Evolutionary conservation across 2,797 vertebrate genomes (phyloP).

Genomic region (Morus bassanus): DNA sequence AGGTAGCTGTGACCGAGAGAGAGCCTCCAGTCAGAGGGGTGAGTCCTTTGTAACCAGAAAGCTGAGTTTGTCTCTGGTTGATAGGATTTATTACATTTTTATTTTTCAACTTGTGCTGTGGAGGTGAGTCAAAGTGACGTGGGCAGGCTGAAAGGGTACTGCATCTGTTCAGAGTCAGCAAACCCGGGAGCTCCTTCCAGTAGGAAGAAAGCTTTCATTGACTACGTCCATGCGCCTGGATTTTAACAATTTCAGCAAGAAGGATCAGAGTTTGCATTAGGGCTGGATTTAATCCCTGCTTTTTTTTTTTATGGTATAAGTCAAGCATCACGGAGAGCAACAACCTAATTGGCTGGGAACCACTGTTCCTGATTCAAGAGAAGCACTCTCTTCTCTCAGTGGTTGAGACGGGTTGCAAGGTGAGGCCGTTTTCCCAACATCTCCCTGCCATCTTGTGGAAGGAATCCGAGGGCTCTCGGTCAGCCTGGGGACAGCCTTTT

Average conservation of each 20-base stretch:
- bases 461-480: background rate
- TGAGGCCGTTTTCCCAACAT: background rate
- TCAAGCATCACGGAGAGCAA: background rate
- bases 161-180: background rate
- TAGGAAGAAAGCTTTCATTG: background rate
- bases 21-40: background rate
- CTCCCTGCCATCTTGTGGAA: background rate
- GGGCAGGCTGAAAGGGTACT: background rate
- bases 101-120: background rate
- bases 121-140: background rate
- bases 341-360: background rate
- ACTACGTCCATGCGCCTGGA: background rate
- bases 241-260: background rate
- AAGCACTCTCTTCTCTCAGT: background rate
- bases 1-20: background rate
- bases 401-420: background rate
- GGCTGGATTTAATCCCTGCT: background rate
- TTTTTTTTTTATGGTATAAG: background rate
- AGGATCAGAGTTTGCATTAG: background rate
- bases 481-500: background rate
- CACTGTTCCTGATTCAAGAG: background rate
- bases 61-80: background rate
- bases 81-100: background rate
- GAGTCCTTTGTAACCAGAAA: background rate
- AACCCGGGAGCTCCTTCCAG: background rate